Conservation (phyloP, 2,888 invertebrate species). For the Entomobrya proxima region DNA sequence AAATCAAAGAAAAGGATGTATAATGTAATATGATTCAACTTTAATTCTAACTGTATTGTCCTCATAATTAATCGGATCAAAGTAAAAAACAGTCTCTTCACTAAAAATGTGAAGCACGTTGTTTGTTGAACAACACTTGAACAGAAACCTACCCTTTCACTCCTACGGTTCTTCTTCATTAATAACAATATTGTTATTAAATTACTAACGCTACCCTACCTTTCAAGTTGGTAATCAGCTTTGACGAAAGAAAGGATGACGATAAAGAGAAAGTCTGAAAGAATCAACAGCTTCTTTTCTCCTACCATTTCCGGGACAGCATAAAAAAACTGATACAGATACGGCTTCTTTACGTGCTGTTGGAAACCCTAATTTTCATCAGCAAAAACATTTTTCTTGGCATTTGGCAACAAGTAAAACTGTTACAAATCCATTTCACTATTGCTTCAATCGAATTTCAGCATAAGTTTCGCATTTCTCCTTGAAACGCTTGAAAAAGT, state of each 20-base stretch:
- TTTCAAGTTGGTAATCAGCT: constrained; percentile 10
- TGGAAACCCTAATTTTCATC: not conserved
- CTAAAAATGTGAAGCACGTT: not conserved
- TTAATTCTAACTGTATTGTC: not conserved
- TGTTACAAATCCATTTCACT: not conserved
- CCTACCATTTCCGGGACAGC: not conserved
- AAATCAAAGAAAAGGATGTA: not conserved
- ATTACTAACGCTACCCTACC: not conserved
- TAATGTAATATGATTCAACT: not conserved
- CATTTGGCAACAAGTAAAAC: too few species aligned
- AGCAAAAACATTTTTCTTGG: not conserved
- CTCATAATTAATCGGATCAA: constrained; percentile 4
- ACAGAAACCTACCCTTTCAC: not conserved
- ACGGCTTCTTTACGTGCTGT: not conserved
- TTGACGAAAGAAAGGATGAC: not conserved
- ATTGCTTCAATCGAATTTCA: not conserved
- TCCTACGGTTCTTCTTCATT: not conserved
- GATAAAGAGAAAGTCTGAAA: not conserved
- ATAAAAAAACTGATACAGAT: not conserved
- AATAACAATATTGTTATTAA: not conserved
- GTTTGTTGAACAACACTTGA: not conserved
- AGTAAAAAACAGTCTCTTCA: not conserved
- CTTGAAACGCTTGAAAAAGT: not conserved
- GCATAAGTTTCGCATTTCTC: not conserved
- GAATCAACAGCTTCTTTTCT: not conserved